These are phyloP conservation scores for Poeciliopsis prolifica DNA, from an alignment of 2,113 vertebrate genomes.

Conservation along the genomic window DNA sequence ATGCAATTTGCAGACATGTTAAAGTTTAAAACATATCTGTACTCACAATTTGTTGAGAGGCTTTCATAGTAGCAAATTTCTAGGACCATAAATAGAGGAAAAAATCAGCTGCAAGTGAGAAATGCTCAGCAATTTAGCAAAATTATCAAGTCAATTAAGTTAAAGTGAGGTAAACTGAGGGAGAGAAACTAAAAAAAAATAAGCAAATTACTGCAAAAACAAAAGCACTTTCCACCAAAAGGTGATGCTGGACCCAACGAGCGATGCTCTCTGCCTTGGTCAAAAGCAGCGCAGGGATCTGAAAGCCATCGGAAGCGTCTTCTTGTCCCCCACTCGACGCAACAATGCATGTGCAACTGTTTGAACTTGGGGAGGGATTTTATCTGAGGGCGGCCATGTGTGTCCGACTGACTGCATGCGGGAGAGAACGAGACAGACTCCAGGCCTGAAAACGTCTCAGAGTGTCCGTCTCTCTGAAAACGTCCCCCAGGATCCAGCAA, in stretches of 20 bases:
- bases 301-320: slow-evolving; percentile 73
- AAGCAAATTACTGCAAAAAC: neutral
- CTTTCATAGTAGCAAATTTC: neutral
- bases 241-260: neutral
- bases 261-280: slow-evolving; percentile 31
- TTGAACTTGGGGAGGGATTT: slow-evolving; percentile 73
- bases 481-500: slow-evolving; percentile 39
- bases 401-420: slow-evolving; percentile 64
- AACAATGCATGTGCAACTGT: slow-evolving; percentile 66
- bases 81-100: neutral
- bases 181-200: neutral
- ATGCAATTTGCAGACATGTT: neutral
- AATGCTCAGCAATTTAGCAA: neutral
- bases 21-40: neutral
- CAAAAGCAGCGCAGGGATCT: slow-evolving; percentile 56
- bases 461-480: slow-evolving; percentile 59
- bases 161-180: slow-evolving; percentile 8
- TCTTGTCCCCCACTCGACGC: slow-evolving; percentile 50
- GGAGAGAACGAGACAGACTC: slow-evolving; percentile 22
- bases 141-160: slow-evolving; percentile 12
- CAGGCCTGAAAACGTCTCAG: slow-evolving; percentile 51
- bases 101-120: neutral
- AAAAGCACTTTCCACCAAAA: neutral
- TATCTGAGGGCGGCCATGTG: slow-evolving; percentile 69
- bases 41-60: neutral